Evolutionary conservation across 1,140 invertebrate species (phyloP), one percentile per base, ranked within the genome.

Genomic region (Aphelenchoides besseyi): DNA sequence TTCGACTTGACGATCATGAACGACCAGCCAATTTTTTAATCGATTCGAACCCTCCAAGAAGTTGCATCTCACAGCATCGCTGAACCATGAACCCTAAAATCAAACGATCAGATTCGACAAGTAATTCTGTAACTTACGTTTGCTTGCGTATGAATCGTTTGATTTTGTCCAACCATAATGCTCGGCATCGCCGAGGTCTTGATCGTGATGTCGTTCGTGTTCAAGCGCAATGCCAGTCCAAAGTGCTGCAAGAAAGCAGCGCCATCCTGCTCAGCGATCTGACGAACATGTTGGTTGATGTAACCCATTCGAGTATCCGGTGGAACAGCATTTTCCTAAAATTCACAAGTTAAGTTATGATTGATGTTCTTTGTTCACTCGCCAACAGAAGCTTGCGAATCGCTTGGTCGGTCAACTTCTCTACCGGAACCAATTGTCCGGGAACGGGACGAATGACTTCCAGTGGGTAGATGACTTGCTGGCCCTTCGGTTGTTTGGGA

Each of bases 11-110:
- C 5, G 26, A 33, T 59, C 55, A 33, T 8, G 18, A 5, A 59
- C 55, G 5, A 59, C 55, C 5, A 8, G 16, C 55, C 55, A 59
- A 33, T 59, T 59, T 23, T 59, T 59, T 23, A 59, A 33, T 33
- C 23, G 5, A 33, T 5, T 59, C 5, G 55, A 8, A 8, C 5
- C 5, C 55, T 8, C 5, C 55, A 59, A 28, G 55, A 59, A 59
- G 5, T 59, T 59, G 26, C 5, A 5, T 5, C 18, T 33, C 12
- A 18, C 55, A 12, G 18, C 18, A 29, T 59, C 55, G 55, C 18
- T 28, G 55, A 8, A 8, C 55, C 55, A 59, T 33, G 55, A 59
- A 8, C 55, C 55, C 55, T 59, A 33, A 28, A 59, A 59, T 8
- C 23, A 33, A 23, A 28, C 18, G 18, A 33, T 12, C 16, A 5